Conservation (phyloP, 2,888 invertebrate species). For the Listrodromus nycthemerus region DNA sequence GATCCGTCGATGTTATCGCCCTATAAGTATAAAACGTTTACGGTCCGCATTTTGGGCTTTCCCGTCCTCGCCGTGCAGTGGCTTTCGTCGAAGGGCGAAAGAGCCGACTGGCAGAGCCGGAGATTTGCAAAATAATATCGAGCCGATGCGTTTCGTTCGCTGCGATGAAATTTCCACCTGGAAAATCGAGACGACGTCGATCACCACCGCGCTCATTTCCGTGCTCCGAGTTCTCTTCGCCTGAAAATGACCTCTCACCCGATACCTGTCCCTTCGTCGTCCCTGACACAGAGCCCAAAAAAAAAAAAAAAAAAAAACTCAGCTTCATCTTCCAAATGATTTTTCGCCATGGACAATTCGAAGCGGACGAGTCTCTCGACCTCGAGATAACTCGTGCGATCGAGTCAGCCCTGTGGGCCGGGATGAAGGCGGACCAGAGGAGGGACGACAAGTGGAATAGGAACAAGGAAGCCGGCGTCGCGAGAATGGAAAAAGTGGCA, state of each 20-base stretch:
- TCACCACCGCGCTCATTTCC: not conserved
- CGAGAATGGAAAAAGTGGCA: conserved; percentile 41
- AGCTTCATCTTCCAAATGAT: too few relatives aligned
- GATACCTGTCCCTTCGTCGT: too few relatives aligned
- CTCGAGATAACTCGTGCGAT: conserved; percentile 45
- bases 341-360: conserved; percentile 3
- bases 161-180: conserved; percentile 3
- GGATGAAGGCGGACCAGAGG: not conserved
- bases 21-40: conserved; percentile 5
- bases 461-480: not conserved
- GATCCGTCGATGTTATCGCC: conserved; percentile 2
- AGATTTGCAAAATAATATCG: conserved; percentile 9
- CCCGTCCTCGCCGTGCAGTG: not conserved
- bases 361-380: conserved; percentile 69
- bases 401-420: not conserved
- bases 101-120: not conserved
- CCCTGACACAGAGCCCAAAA: too few relatives aligned
- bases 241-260: too few relatives aligned
- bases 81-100: not conserved
- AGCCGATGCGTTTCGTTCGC: not conserved
- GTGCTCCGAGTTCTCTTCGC: not conserved
- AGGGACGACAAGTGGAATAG: conserved; percentile 9
- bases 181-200: not conserved
- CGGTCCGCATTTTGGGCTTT: not conserved
- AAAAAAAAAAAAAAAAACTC: too few relatives aligned